A percentile compares a stretch with the other conserved stretches of the same genome.
phyloP scores from a whole-genome alignment of 1,140 invertebrate species.

The Bombus soroeensis region DNA sequence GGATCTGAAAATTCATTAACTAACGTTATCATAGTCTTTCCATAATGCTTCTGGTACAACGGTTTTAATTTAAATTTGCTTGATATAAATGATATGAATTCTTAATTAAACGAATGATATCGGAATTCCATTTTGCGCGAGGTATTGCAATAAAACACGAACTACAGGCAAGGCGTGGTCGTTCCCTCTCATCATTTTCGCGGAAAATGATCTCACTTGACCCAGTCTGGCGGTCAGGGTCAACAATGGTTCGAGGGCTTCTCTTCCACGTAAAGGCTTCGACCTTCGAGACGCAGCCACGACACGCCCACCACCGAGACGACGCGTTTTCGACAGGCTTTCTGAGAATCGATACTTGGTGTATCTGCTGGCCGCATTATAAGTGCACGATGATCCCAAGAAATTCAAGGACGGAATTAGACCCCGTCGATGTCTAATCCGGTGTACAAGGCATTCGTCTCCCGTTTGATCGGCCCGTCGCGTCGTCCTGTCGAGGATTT shows the following conservation, averaged over 20 bases:
- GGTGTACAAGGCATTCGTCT: background rate
- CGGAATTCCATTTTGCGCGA: too few species aligned
- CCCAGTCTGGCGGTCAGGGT: constrained; percentile 37
- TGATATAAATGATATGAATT: too few species aligned
- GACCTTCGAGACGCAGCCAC: constrained; percentile 42
- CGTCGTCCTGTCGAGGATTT: background rate
- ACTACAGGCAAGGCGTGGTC: background rate
- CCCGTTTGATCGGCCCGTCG: background rate
- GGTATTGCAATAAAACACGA: too few species aligned
- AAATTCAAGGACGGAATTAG: constrained; percentile 38
- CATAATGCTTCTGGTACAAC: too few species aligned
- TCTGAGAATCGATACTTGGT: constrained; percentile 43
- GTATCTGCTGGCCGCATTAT: constrained; percentile 34
- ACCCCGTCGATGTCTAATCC: background rate
- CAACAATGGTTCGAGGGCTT: constrained; percentile 11
- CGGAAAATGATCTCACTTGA: constrained; percentile 36
- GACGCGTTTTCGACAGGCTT: constrained; percentile 34
- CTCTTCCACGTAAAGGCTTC: constrained; percentile 55
- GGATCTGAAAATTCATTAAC: too few species aligned
- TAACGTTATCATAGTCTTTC: too few species aligned
- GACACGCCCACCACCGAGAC: constrained; percentile 43
- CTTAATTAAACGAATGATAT: too few species aligned
- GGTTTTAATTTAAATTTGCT: too few species aligned
- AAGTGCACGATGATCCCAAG: background rate
- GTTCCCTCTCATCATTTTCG: background rate